phyloP scores from a whole-genome alignment of 2,113 vertebrate species.

The Protobothrops mucrosquamatus region DNA sequence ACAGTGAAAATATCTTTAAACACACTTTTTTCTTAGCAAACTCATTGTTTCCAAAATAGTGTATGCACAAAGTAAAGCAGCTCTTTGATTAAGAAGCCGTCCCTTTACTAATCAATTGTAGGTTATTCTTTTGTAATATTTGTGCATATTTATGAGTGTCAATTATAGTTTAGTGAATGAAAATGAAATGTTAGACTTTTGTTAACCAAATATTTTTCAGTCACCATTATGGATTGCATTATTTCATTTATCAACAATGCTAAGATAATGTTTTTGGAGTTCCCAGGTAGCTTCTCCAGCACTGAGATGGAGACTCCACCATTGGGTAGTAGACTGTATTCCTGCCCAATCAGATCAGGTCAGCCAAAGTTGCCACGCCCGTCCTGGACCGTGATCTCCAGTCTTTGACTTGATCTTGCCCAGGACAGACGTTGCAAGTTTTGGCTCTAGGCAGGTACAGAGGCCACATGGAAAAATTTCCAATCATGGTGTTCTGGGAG shows the following conservation, averaged over 20 bases:
- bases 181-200: neutral
- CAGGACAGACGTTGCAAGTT: too few relatives aligned
- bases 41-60: neutral
- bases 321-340: too few relatives aligned
- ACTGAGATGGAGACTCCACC: too few relatives aligned
- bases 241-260: neutral
- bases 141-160: neutral
- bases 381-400: too few relatives aligned
- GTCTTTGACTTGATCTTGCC: too few relatives aligned
- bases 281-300: neutral
- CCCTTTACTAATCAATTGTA: neutral
- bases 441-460: too few relatives aligned
- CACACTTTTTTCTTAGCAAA: constrained; percentile 6
- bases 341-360: too few relatives aligned
- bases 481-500: too few relatives aligned
- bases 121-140: neutral
- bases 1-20: constrained; percentile 21
- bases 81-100: neutral
- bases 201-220: neutral
- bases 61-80: neutral
- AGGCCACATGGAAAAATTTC: too few relatives aligned
- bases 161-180: neutral
- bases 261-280: neutral
- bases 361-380: too few relatives aligned
- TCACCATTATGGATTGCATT: neutral